These are phyloP conservation scores for Drosophila dives DNA, from an alignment of 2,888 invertebrate species.

Conservation along the genomic window DNA sequence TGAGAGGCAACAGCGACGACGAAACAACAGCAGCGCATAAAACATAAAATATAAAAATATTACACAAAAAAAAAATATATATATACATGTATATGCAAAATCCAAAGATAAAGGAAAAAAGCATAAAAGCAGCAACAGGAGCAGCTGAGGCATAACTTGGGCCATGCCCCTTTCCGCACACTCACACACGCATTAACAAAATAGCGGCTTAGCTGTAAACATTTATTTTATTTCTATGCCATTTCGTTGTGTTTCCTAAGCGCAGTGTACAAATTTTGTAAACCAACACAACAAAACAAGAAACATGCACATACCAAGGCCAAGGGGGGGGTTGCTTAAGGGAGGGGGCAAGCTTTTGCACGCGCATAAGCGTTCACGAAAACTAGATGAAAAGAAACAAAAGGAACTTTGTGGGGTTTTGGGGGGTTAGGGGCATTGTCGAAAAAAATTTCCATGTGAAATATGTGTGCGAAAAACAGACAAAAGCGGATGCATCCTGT, in stretches of 20 bases:
- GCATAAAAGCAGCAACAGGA: conserved; percentile 28
- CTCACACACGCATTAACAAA: conserved; percentile 57
- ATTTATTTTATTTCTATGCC: conserved; percentile 70
- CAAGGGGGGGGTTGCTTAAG: background rate
- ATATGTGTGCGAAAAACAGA: conserved; percentile 64
- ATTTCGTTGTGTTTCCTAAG: conserved; percentile 61
- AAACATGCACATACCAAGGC: conserved; percentile 19
- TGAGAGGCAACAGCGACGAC: conserved; percentile 12
- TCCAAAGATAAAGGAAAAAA: conserved; percentile 32
- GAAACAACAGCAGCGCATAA: conserved; percentile 48
- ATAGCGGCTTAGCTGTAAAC: conserved; percentile 66
- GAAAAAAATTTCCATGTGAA: conserved; percentile 52
- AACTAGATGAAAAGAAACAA: conserved; percentile 57
- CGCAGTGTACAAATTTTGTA: conserved; percentile 67
- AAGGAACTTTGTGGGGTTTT: background rate
- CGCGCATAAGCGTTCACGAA: conserved; percentile 33
- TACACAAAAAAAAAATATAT: conserved; percentile 21
- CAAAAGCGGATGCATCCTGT: conserved; percentile 71
- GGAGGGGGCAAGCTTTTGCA: conserved; percentile 5
- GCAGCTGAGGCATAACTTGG: conserved; percentile 51
- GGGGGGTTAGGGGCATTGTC: conserved; percentile 21
- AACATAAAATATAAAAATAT: conserved; percentile 45
- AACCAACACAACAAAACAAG: conserved; percentile 43
- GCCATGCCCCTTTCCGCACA: conserved; percentile 46
- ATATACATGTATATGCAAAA: conserved; percentile 21